Base-by-base conservation (phyloP, 2,113 vertebrate species). In the Spermophilus dauricus region DNA sequence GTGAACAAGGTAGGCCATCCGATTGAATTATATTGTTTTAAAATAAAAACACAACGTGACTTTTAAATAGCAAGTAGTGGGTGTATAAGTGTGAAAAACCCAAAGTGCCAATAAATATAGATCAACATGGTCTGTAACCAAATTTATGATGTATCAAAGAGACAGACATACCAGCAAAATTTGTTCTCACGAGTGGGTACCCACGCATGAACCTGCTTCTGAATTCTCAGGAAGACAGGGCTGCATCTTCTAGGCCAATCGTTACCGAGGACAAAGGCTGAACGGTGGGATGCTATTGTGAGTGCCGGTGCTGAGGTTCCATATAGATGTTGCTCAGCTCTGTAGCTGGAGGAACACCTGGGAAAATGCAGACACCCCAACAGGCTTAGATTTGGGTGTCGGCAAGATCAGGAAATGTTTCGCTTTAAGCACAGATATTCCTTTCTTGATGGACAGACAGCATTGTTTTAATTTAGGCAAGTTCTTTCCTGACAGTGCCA, bases 391-490 rank as follows among this genome's bases (percentile, higher is more conserved):
- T 48, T 37, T 5, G 48, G 13, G 17, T 39, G 13, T 95, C 39
- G 89, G 34, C 56, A 89, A 96, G 69, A 73, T 11, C 16, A 30
- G 16, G 42, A 95, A 93, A 72, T 34, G 69, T 61, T 83, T 95
- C 72, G 34, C 37, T 81, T 82, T 65, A 72, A 69, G 28, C 30
- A 67, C 18, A 77, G 83, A 69, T 58, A 5, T 45, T 94, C 18
- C n/a, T 95, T 90, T 85, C 69, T 86, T 42, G 28, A n/a, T 10
- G 80, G 53, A 69, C 22, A 87, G 34, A 56, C 17, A 85, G 34
- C 42, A 84, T 81, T 42, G 61, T 83, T 86, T 97, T 70, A 56
- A 69, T 75, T 88, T 69, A 34, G 67, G 28, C 28, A 78, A 88
- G 48, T 83, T 93, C 10, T 72, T 81, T 96, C 82, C 45, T 90